phyloP scores from a whole-genome alignment of 2,113 vertebrate genomes.

The Bos taurus region DNA sequence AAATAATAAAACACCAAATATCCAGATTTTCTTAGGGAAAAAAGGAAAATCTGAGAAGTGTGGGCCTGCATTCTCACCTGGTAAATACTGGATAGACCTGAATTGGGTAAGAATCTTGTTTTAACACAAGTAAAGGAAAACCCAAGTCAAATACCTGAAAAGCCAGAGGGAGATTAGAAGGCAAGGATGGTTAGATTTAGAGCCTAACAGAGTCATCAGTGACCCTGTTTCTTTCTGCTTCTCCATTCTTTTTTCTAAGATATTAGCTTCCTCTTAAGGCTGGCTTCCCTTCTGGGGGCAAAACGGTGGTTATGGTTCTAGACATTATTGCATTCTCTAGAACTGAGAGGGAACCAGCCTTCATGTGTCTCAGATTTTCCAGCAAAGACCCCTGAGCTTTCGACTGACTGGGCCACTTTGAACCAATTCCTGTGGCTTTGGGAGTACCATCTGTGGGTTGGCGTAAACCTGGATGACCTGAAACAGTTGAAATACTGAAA shows the following conservation, averaged over 20 bases:
- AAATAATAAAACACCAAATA: not conserved
- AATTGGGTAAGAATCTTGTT: not conserved
- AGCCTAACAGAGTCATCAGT: not conserved
- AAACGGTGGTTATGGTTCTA: not conserved
- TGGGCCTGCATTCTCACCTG: not conserved
- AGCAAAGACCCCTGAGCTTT: not conserved
- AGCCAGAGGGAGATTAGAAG: not conserved
- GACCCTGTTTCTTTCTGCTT: not conserved
- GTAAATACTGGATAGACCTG: not conserved
- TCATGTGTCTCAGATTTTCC: not conserved
- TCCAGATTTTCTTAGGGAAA: not conserved
- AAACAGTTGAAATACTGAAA: not conserved
- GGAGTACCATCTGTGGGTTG: not conserved
- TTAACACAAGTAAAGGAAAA: not conserved
- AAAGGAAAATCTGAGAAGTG: not conserved
- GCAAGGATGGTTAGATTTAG: not conserved
- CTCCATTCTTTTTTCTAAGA: not conserved
- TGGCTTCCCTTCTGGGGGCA: not conserved
- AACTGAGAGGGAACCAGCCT: not conserved
- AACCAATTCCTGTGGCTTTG: not conserved
- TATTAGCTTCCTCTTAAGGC: not conserved
- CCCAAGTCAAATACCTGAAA: not conserved
- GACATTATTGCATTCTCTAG: not conserved
- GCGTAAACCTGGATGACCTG: not conserved
- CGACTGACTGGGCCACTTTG: not conserved